Conservation (phyloP, 2,888 invertebrate genomes). For the Ormyrus pomaceus region DNA sequence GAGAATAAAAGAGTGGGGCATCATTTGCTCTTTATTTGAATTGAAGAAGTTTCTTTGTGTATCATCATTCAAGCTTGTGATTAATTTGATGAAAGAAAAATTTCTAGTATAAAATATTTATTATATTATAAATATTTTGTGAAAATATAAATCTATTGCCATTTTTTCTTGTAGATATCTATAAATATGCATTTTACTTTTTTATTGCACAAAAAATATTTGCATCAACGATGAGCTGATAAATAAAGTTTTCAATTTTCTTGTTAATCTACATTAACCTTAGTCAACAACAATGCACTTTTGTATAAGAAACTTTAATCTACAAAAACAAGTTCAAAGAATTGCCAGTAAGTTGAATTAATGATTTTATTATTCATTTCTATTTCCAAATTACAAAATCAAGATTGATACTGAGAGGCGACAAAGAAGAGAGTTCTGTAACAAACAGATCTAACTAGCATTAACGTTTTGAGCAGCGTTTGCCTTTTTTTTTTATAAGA, state of each 20-base stretch:
- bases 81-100: slow-evolving; percentile 19
- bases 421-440: slow-evolving; percentile 7
- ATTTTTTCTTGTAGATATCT: too few relatives aligned
- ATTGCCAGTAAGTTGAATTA: too few relatives aligned
- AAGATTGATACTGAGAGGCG: neutral
- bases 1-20: slow-evolving; percentile 17
- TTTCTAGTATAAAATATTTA: neutral
- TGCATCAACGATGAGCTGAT: too few relatives aligned
- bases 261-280: neutral
- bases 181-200: too few relatives aligned
- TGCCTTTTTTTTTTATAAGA: neutral
- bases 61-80: slow-evolving; percentile 11
- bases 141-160: too few relatives aligned
- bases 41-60: slow-evolving; percentile 37
- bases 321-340: too few relatives aligned
- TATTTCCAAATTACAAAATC: too few relatives aligned
- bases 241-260: too few relatives aligned
- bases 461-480: neutral
- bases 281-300: neutral
- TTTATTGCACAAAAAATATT: too few relatives aligned
- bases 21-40: slow-evolving; percentile 37
- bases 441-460: slow-evolving; percentile 9
- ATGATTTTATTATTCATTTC: too few relatives aligned
- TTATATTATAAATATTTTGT: too few relatives aligned
- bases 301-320: neutral